phyloP scores from a whole-genome alignment of 2,888 invertebrate species.

The Seladonia tumulorum region DNA sequence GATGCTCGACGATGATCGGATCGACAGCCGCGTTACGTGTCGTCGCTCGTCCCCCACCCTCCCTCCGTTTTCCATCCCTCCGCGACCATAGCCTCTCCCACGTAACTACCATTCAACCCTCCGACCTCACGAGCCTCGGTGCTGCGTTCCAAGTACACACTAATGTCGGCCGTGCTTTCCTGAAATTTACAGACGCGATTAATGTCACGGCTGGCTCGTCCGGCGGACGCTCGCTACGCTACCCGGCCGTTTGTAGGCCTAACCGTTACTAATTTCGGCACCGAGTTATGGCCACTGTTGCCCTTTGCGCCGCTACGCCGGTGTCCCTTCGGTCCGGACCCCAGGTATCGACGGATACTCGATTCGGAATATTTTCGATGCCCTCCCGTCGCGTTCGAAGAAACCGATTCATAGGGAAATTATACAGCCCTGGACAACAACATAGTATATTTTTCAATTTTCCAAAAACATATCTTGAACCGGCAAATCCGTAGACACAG shows the following conservation, averaged over 20 bases:
- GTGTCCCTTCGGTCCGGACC: not conserved
- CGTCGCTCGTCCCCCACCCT: slow-evolving; percentile 30
- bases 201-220: slow-evolving; percentile 75
- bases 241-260: slow-evolving; percentile 72
- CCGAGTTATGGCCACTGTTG: slow-evolving; percentile 76
- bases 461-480: too few relatives aligned
- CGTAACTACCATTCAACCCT: slow-evolving; percentile 14
- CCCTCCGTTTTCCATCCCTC: not conserved
- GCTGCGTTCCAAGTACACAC: slow-evolving; percentile 62
- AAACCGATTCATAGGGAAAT: not conserved
- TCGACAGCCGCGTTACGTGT: slow-evolving; percentile 37
- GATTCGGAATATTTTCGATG: not conserved
- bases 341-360: not conserved
- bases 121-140: slow-evolving; percentile 46
- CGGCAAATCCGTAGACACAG: too few relatives aligned
- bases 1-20: slow-evolving; percentile 58
- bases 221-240: slow-evolving; percentile 62
- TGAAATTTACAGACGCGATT: slow-evolving; percentile 77
- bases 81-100: not conserved
- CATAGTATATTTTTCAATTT: not conserved
- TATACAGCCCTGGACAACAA: not conserved
- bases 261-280: slow-evolving; percentile 80
- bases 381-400: not conserved
- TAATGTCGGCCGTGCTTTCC: slow-evolving; percentile 68
- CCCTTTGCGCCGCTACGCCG: slow-evolving; percentile 30